These are phyloP conservation scores for Calliphora vicina DNA, from an alignment of 1,140 invertebrate species.

Conservation along the genomic window DNA sequence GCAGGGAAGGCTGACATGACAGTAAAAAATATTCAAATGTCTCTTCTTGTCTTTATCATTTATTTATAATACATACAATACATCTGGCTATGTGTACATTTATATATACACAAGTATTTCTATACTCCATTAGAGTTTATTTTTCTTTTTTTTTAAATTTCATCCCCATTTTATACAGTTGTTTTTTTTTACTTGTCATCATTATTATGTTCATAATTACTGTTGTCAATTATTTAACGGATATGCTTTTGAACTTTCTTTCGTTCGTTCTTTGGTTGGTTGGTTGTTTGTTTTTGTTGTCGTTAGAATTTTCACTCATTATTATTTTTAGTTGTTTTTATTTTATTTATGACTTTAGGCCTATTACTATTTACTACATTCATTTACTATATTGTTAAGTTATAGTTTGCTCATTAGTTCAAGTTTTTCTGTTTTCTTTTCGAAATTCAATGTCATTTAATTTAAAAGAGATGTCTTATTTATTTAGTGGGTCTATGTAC, in stretches of 20 bases:
- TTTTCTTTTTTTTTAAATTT: conserved; percentile 10
- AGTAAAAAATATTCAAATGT: neutral
- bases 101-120: neutral
- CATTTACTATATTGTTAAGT: neutral
- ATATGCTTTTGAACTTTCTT: conserved; percentile 28
- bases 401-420: neutral
- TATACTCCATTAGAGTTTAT: conserved; percentile 48
- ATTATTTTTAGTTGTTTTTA: conserved; percentile 9
- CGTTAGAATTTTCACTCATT: neutral
- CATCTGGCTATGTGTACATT: neutral
- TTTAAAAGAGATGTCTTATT: neutral
- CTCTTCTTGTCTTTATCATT: too few species aligned
- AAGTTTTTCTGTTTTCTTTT: neutral
- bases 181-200: neutral
- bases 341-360: conserved; percentile 1
- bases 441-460: neutral
- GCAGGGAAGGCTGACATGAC: neutral
- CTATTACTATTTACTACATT: neutral
- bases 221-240: conserved; percentile 33
- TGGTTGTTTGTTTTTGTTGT: neutral
- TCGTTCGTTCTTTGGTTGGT: neutral
- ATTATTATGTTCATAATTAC: neutral
- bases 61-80: too few species aligned
- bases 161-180: neutral
- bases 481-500: too few species aligned